phyloP scores from a whole-genome alignment of 1,140 invertebrate genomes.

The Microplitis demolitor region DNA sequence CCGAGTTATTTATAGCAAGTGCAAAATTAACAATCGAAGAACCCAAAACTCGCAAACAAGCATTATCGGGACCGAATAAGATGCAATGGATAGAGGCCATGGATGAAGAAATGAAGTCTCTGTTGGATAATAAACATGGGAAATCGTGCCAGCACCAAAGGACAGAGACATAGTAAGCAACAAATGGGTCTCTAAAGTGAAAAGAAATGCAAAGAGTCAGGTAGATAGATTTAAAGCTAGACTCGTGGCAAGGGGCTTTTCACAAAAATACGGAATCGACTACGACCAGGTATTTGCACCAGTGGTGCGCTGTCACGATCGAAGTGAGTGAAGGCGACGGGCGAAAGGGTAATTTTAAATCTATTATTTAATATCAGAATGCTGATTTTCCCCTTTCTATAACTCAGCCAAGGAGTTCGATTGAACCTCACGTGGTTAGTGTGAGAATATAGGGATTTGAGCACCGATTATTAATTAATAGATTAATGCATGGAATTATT shows the following conservation, averaged over 20 bases:
- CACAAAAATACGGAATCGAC: constrained; percentile 36
- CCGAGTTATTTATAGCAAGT: neutral
- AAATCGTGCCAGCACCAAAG: constrained; percentile 22
- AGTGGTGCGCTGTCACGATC: too few relatives aligned
- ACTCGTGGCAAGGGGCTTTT: constrained; percentile 42
- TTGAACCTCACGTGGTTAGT: too few relatives aligned
- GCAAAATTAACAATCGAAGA: neutral
- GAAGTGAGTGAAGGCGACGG: too few relatives aligned
- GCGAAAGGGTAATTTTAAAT: too few relatives aligned
- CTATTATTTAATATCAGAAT: too few relatives aligned
- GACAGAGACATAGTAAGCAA: constrained; percentile 25
- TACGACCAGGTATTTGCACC: constrained; percentile 41
- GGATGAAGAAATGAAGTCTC: neutral
- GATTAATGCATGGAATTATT: too few relatives aligned
- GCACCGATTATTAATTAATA: too few relatives aligned
- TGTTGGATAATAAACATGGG: neutral
- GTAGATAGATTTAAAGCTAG: constrained; percentile 45
- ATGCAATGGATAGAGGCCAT: neutral
- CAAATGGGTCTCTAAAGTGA: constrained; percentile 52
- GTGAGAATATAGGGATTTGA: too few relatives aligned
- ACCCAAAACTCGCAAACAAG: neutral
- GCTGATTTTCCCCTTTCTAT: too few relatives aligned
- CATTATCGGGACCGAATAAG: neutral
- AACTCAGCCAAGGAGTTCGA: too few relatives aligned
- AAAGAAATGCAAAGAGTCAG: constrained; percentile 34